Percentiles rank a stretch among this genome's conserved stretches.
These are phyloP conservation scores for Pituophis catenifer DNA, from an alignment of 2,113 vertebrate genomes.

Conservation along the genomic window DNA sequence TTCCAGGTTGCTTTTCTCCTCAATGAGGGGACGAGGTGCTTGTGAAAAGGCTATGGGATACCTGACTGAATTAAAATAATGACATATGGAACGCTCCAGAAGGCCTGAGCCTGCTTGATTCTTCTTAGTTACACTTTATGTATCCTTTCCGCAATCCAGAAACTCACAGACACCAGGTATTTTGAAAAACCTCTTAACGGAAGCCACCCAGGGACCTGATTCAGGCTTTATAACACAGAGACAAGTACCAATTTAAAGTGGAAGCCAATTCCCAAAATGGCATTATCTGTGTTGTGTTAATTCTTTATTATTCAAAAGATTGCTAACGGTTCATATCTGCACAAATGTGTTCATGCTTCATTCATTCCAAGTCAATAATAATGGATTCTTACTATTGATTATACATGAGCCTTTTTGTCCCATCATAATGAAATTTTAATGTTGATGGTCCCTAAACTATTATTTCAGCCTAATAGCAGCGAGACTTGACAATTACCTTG, in stretches of 20 bases:
- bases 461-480: slow-evolving; percentile 82
- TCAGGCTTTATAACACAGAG: slow-evolving; percentile 47
- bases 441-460: slow-evolving; percentile 79
- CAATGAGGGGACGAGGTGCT: background rate
- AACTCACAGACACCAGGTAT: slow-evolving; percentile 9
- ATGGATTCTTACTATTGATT: slow-evolving; percentile 91
- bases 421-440: slow-evolving; percentile 90
- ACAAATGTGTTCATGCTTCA: slow-evolving; percentile 66
- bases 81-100: background rate
- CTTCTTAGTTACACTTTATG: background rate
- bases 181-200: slow-evolving; percentile 50
- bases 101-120: background rate
- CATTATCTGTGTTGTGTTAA: slow-evolving; percentile 66
- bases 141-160: slow-evolving; percentile 10
- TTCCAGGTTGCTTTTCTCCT: background rate
- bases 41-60: background rate
- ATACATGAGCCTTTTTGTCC: slow-evolving; percentile 89
- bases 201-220: slow-evolving; percentile 50
- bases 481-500: slow-evolving; percentile 84
- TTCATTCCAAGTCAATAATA: slow-evolving; percentile 77
- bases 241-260: slow-evolving; percentile 52
- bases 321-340: slow-evolving; percentile 63
- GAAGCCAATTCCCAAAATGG: slow-evolving; percentile 59
- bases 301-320: slow-evolving; percentile 71
- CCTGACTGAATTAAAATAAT: background rate